Conservation (phyloP, 2,888 invertebrate genomes). For the Drosophila testacea region DNA sequence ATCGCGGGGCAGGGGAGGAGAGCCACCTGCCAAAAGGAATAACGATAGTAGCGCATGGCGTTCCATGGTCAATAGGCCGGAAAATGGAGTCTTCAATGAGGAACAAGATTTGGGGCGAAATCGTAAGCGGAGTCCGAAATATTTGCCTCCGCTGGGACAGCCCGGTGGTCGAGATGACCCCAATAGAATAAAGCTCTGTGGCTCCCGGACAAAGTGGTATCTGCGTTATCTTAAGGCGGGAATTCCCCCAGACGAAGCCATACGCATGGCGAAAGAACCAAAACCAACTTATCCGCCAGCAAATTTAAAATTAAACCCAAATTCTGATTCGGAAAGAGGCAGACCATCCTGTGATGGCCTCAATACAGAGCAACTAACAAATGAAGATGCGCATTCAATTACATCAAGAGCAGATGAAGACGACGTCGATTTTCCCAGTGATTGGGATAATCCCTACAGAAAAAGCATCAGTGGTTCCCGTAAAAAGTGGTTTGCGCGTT, state of each 20-base stretch:
- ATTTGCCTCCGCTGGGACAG: background rate
- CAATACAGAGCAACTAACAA: background rate
- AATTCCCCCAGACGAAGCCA: conserved; percentile 8
- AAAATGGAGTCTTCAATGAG: background rate
- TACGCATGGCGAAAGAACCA: conserved; percentile 36
- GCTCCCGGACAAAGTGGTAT: conserved; percentile 38
- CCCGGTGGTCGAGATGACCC: conserved; percentile 8
- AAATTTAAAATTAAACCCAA: background rate
- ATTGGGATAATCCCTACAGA: too few relatives aligned
- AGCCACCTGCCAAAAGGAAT: background rate
- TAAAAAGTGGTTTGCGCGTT: background rate
- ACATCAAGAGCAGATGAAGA: background rate
- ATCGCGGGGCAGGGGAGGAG: background rate
- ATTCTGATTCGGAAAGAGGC: background rate
- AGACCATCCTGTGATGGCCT: background rate
- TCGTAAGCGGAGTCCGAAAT: background rate
- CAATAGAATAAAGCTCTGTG: conserved; percentile 7
- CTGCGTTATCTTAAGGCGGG: conserved; percentile 33
- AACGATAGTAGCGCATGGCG: background rate
- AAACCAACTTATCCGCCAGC: conserved; percentile 39
- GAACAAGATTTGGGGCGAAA: background rate
- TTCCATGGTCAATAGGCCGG: background rate
- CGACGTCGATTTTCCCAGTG: too few relatives aligned
- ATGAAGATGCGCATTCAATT: background rate
- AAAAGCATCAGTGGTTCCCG: background rate